A percentile compares a stretch with the other conserved stretches of the same genome.
Evolutionary conservation across 2,797 vertebrate genomes (phyloP).

Genomic region (Natrix natrix): DNA sequence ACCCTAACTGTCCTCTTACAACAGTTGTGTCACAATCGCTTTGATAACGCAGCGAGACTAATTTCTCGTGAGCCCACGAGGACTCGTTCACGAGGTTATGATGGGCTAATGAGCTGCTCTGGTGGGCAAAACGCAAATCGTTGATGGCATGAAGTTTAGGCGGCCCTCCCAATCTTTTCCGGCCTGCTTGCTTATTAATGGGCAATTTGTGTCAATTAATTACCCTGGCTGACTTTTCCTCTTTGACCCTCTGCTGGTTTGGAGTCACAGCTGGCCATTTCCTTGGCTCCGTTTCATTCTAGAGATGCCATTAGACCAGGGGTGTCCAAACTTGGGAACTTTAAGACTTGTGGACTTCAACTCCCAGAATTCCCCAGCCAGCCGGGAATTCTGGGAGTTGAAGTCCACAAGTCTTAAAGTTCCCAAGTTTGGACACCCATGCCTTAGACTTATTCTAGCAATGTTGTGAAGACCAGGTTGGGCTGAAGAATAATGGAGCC

Average conservation of each 20-base stretch:
- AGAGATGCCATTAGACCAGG: neutral
- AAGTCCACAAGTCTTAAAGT: no score
- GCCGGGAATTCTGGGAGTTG: no score
- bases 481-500: neutral
- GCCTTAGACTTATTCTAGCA: neutral
- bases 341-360: no score
- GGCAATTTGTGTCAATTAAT: constrained; percentile 34
- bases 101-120: constrained; percentile 64
- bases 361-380: no score
- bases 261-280: neutral
- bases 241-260: constrained; percentile 14
- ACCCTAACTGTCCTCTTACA: constrained; percentile 54
- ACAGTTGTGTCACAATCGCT: constrained; percentile 29
- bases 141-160: constrained; percentile 47
- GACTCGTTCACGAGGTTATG: constrained; percentile 44
- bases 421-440: no score
- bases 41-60: constrained; percentile 18
- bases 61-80: neutral
- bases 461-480: neutral
- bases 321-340: no score
- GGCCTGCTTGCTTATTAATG: constrained; percentile 58
- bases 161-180: constrained; percentile 41
- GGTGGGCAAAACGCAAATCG: constrained; percentile 58
- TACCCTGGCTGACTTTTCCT: neutral
- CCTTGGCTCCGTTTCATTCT: neutral